Evolutionary conservation across 2,797 vertebrate species (phyloP), one percentile per base, ranked within the genome.

Genomic region (Poeciliopsis gracilis): DNA sequence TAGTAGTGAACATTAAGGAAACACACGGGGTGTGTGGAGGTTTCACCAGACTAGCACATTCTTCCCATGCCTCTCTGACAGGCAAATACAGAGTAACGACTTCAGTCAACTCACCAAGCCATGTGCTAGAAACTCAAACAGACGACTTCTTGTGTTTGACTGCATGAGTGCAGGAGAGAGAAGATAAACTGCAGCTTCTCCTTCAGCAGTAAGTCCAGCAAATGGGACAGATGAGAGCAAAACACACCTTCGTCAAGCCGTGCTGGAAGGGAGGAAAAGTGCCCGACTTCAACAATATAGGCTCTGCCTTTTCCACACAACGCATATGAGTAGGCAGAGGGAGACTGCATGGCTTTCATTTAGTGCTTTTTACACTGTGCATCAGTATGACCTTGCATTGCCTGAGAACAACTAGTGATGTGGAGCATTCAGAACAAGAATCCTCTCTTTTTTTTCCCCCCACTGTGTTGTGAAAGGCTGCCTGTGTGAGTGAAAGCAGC

Each of bases 71-170:
- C 2, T 20, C 46, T 55, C 16, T 20, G 67, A 79, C 13, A 79
- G 75, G 41, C 30, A 61, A 81, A 73, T 0, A 81, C 20, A 63
- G 28, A 87, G 77, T 33, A 79, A 70, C 59, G 33, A 20, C 57
- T 16, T 23, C n/a, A 38, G 36, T 11, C 30, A 74, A 95, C 95
- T 96, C 93, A 96, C 95, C 94, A 95, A 85, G 73, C 95, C 94
- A 70, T 94, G 92, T 23, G 92, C 93, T 83, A 96, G 91, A 83
- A 96, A 95, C 59, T 95, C 95, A 93, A 96, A 96, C 59, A 96
- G 93, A 57, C 92, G 92, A 77, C 95, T 96, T 82, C 88, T 84
- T 23, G 93, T 94, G 67, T 94, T 91, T 72, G 90, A 92, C 80
- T 93, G 92, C 95, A 95, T 96, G 75, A 76, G 73, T 72, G 75